Conservation (phyloP, 2,797 vertebrate species). For the Micromesistius poutassou region DNA sequence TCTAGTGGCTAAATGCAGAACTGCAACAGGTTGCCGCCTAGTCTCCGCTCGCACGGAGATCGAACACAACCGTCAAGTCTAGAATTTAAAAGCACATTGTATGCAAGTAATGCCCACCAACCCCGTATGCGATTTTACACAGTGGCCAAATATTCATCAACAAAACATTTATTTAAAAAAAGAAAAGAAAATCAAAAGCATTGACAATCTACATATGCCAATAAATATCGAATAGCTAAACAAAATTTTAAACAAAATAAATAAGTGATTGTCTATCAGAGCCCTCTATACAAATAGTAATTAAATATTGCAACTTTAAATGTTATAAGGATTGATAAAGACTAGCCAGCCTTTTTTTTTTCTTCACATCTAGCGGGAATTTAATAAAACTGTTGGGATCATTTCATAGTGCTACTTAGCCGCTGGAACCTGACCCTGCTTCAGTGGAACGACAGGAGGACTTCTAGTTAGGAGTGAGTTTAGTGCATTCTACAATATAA, state of each 20-base stretch:
- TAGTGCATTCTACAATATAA: constrained; percentile 60
- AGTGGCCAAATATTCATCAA: constrained; percentile 53
- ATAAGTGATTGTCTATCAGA: constrained; percentile 71
- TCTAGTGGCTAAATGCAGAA: constrained; percentile 39
- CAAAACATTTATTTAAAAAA: constrained; percentile 29
- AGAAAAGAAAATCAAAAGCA: constrained; percentile 21
- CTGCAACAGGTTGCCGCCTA: constrained; percentile 12
- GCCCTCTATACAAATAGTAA: constrained; percentile 59
- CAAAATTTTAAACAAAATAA: constrained; percentile 38
- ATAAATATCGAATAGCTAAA: constrained; percentile 42
- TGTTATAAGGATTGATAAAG: constrained; percentile 58
- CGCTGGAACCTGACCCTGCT: constrained; percentile 30
- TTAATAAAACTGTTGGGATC: constrained; percentile 13
- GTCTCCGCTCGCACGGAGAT: neutral
- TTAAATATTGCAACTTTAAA: constrained; percentile 69
- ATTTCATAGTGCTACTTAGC: constrained; percentile 33
- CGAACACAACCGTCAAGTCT: neutral
- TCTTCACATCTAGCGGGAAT: constrained; percentile 37
- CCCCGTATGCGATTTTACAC: constrained; percentile 41
- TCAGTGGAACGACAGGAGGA: constrained; percentile 28
- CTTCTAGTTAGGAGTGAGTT: constrained; percentile 30
- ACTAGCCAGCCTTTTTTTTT: constrained; percentile 57
- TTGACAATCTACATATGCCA: constrained; percentile 45
- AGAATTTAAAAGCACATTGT: neutral
- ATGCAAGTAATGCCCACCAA: constrained; percentile 13